Percentiles rank a stretch among this genome's conserved stretches.
phyloP scores from a whole-genome alignment of 2,797 vertebrate species.

The Ctenosaura bakeri region DNA sequence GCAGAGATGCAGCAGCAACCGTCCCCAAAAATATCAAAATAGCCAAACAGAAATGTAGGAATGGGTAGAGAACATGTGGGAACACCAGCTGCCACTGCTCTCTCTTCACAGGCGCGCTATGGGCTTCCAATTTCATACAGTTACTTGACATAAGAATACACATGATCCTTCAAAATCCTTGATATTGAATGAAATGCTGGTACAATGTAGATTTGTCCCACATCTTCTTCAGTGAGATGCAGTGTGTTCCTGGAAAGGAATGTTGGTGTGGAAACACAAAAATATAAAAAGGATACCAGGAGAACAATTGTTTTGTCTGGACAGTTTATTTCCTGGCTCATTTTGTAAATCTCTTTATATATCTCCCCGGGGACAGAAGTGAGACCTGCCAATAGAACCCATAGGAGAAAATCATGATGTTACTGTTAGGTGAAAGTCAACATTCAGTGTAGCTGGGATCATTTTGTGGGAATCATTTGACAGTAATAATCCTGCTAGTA shows the following conservation, averaged over 20 bases:
- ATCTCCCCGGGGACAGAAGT: background rate
- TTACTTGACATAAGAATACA: background rate
- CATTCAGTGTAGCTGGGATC: background rate
- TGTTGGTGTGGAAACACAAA: no score
- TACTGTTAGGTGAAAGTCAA: background rate
- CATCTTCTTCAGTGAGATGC: background rate
- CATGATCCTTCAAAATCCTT: background rate
- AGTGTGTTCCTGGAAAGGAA: no score
- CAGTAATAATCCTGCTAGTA: background rate
- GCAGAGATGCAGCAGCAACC: no score
- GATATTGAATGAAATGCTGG: background rate
- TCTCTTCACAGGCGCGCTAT: no score
- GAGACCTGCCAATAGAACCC: background rate
- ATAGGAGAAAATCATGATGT: no score
- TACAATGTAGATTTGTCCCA: no score
- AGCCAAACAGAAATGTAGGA: no score
- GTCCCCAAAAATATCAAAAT: no score
- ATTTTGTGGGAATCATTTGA: background rate
- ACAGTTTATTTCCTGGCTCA: background rate
- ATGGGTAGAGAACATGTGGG: no score
- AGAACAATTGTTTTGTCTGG: background rate
- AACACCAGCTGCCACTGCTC: no score
- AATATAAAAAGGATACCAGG: background rate
- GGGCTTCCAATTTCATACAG: background rate
- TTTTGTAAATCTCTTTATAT: background rate